Evolutionary conservation across 2,888 invertebrate genomes (phyloP), one percentile per base, ranked within the genome.

Genomic region (Eueremaeus valkanovi): DNA sequence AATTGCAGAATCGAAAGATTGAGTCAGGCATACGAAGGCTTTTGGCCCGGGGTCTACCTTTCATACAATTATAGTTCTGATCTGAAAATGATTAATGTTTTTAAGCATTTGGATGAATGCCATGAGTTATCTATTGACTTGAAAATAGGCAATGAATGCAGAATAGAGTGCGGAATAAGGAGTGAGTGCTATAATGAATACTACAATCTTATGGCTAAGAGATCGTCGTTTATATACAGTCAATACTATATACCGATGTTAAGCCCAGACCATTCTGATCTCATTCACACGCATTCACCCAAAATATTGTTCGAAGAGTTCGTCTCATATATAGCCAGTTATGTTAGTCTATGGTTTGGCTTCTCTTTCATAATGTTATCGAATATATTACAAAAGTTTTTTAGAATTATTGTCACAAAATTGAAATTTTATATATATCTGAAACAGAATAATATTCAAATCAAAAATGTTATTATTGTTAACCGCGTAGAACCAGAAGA

Each of bases 341-440:
- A 33, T 63, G 11, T n/a, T 13, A 33, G 63, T 21, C 63, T 63
- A 5, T 63, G 63, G 63, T 63, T 63, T 31, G 36, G 63, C 9
- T 63, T 63, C 11, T 63, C 63, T 13, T 29, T 61, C 1, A 61
- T 61, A 29, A 61, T 31, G 29, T 21, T 29, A 27, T 31, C 61
- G 21, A 33, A 61, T 24, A 1, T 16, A 21, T 51, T 51, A 1
- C 3, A 51, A n/a, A 5, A 21, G n/a, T n/a, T 51, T n/a, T 51
- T 2, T 21, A 21, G 21, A 21, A 51, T 36, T n/a, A n/a, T n/a
- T n/a, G n/a, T n/a, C n/a, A n/a, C n/a, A n/a, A n/a, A n/a, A n/a
- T n/a, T n/a, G n/a, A n/a, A 36, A 5, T 8, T 5, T 8, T 5
- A 36, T 36, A 8, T 36, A 11, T 8, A 8, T 5, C 11, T 36